phyloP scores from a whole-genome alignment of 2,797 vertebrate genomes.

The Muraenolepis orangiensis region DNA sequence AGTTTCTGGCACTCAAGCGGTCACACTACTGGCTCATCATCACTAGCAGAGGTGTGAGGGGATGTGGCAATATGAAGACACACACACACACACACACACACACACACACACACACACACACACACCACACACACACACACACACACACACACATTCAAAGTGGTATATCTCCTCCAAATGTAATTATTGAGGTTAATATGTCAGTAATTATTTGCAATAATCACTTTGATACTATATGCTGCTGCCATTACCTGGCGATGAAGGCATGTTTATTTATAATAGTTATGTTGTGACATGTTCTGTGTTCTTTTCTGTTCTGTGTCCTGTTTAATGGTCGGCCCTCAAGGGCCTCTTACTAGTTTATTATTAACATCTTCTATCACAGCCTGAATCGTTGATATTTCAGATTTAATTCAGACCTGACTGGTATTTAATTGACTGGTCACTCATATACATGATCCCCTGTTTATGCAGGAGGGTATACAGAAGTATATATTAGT shows the following conservation, averaged over 20 bases:
- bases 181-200: neutral
- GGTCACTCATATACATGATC: too few species aligned
- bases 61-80: conserved; percentile 52
- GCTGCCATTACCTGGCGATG: too few species aligned
- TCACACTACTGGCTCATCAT: conserved; percentile 43
- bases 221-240: too few species aligned
- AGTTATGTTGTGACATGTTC: too few species aligned
- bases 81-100: conserved; percentile 4
- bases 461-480: too few species aligned
- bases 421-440: too few species aligned
- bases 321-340: too few species aligned
- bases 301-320: neutral
- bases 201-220: neutral
- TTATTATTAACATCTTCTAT: neutral
- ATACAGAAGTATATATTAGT: too few species aligned
- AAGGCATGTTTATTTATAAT: too few species aligned
- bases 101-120: conserved; percentile 3
- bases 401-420: too few species aligned
- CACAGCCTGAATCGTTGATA: too few species aligned
- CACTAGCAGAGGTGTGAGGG: conserved; percentile 59
- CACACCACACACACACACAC: conserved; percentile 10
- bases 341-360: neutral
- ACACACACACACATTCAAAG: neutral
- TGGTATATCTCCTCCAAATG: conserved; percentile 13
- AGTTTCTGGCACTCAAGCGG: conserved; percentile 33